Evolutionary conservation across 2,113 vertebrate species (phyloP), one percentile per base, ranked within the genome.

Genomic region (Brevimyrus niger): DNA sequence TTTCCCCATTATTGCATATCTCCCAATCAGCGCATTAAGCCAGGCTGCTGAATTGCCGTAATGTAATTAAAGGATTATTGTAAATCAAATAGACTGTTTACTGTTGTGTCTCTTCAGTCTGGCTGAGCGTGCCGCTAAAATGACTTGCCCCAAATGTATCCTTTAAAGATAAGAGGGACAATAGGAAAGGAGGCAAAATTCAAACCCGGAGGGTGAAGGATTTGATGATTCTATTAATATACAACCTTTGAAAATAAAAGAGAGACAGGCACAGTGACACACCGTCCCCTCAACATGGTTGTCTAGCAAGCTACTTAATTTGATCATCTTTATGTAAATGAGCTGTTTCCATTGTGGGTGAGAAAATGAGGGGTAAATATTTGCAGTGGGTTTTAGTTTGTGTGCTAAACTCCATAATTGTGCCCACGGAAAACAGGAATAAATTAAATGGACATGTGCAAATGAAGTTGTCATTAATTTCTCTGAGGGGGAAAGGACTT

Each of bases 161-260:
- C 55, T 46, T 65, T 50, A 87, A 65, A 61, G 87, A 87, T 87
- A 87, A 87, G 51, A 19, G 35, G 35, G 47, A 87, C 87, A 61
- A 65, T 87, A n/a, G 19, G 58, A 46, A 87, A 3, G 6, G 10
- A 87, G 7, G 44, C 44, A 53, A 53, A 31, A 87, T 10, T 38
- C 87, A 65, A 65, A 87, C 87, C 55, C 87, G 42, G 53, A 87
- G 55, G 55, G 31, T 21, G 15, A 53, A 8, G 50, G n/a, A 55
- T 87, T 87, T 87, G 85, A 87, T 87, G 85, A 53, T 87, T 87
- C 85, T 87, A 87, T 87, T 87, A 87, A 87, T 87, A 87, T 87
- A 87, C 50, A 53, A 53, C 85, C 31, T 53, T 87, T 35, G 48
- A 55, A 87, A 87, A 53, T 87, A 87, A 53, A 19, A 47, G 47